These are phyloP conservation scores for Glareola pratincola DNA, from an alignment of 2,113 vertebrate species.

Conservation along the genomic window DNA sequence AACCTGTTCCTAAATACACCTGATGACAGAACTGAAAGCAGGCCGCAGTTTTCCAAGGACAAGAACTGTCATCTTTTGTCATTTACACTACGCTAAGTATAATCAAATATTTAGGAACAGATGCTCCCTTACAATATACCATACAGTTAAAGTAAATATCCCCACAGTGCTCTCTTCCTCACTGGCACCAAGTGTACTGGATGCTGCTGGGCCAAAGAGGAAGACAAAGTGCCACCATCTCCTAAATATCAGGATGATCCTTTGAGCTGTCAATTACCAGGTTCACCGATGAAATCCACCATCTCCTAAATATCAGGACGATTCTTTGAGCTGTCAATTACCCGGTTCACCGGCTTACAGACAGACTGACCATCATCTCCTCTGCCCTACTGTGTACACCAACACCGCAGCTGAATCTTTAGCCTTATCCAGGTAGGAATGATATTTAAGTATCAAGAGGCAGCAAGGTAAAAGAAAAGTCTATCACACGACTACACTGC, in stretches of 20 bases:
- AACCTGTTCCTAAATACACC: not conserved
- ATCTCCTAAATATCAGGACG: not conserved
- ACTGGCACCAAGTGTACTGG: not conserved
- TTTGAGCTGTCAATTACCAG: not conserved
- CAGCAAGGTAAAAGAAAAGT: not conserved
- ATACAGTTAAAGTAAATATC: not conserved
- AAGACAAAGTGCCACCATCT: not conserved
- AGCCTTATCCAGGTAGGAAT: not conserved
- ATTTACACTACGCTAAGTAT: not conserved
- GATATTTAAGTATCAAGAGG: not conserved
- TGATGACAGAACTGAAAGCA: not conserved
- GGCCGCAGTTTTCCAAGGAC: not conserved
- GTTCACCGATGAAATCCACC: too few species aligned
- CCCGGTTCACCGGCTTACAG: not conserved
- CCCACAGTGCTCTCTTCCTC: not conserved
- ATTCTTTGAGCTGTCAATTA: not conserved
- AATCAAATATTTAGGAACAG: conserved; percentile 12
- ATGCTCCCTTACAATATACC: not conserved
- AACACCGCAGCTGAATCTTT: not conserved
- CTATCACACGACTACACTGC: not conserved
- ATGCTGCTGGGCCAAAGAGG: not conserved
- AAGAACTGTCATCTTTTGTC: conserved; percentile 1
- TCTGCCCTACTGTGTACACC: not conserved
- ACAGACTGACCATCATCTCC: not conserved
- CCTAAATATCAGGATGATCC: not conserved